Evolutionary conservation across 2,797 vertebrate genomes (phyloP).

Genomic region (Cyclura pinguis): DNA sequence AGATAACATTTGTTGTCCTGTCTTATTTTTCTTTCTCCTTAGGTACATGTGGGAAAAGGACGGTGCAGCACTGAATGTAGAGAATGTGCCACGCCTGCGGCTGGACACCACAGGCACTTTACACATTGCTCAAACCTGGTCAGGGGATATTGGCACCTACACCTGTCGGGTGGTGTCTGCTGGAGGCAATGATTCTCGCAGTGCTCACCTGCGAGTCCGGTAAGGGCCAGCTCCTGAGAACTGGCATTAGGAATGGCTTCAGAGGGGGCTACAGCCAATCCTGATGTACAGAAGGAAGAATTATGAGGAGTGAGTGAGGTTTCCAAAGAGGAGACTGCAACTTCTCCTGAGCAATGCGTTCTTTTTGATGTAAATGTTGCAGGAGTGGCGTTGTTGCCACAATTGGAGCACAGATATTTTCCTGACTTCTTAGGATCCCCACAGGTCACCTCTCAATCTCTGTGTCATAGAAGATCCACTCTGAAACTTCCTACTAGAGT

Average conservation of each 20-base stretch:
- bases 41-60: slow-evolving; percentile 97
- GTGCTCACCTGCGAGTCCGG: slow-evolving; percentile 93
- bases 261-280: fast-evolving
- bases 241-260: fast-evolving
- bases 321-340: background rate
- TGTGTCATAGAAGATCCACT: background rate
- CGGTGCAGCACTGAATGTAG: slow-evolving; percentile 80
- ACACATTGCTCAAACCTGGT: slow-evolving; percentile 97
- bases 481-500: background rate
- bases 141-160: slow-evolving; percentile 95
- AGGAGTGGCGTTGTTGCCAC: background rate
- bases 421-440: background rate
- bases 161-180: slow-evolving; percentile 93
- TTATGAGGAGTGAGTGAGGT: background rate
- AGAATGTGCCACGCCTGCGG: slow-evolving; percentile 84
- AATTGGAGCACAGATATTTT: background rate
- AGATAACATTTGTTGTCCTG: background rate
- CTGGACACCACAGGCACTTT: slow-evolving; percentile 88
- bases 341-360: background rate
- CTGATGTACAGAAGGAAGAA: background rate
- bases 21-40: background rate
- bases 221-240: slow-evolving; percentile 62
- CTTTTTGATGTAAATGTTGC: background rate
- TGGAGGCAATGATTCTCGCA: slow-evolving; percentile 93
- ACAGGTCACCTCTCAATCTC: background rate